These are phyloP conservation scores for Onthophagus sagittarius DNA, from an alignment of 2,888 invertebrate genomes.

Conservation along the genomic window DNA sequence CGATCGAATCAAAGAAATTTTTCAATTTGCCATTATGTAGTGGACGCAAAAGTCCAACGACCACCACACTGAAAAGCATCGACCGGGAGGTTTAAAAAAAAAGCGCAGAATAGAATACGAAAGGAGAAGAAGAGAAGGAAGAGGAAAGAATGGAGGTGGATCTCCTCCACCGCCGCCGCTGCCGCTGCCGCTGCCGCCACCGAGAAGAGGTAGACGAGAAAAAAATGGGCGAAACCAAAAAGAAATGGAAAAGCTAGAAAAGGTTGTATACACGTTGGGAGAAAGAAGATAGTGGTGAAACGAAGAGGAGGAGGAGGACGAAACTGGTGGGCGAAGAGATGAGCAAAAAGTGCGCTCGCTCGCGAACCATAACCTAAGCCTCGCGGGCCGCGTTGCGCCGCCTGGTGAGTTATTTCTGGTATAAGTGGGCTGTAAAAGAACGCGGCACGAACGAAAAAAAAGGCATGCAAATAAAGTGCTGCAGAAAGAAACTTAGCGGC, in stretches of 20 bases:
- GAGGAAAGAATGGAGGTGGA: background rate
- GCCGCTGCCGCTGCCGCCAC: too few relatives aligned
- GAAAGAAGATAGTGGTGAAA: slow-evolving; percentile 1
- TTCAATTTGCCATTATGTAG: too few relatives aligned
- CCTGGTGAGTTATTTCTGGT: slow-evolving; percentile 48
- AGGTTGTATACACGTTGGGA: background rate
- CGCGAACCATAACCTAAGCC: slow-evolving; percentile 47
- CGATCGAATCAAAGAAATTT: too few relatives aligned
- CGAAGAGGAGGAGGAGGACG: background rate
- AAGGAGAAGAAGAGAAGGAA: background rate
- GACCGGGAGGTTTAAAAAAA: background rate
- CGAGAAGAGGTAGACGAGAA: background rate
- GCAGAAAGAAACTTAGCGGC: slow-evolving; percentile 46
- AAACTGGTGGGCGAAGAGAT: slow-evolving; percentile 8
- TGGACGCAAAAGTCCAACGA: background rate
- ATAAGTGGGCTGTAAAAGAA: slow-evolving; percentile 50
- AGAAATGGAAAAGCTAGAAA: background rate
- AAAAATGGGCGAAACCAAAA: background rate
- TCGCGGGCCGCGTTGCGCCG: slow-evolving; percentile 1
- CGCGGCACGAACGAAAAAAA: slow-evolving; percentile 47
- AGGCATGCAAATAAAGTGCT: slow-evolving; percentile 52
- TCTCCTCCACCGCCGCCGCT: background rate
- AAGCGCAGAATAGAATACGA: background rate
- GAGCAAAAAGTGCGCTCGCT: slow-evolving; percentile 17
- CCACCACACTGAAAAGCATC: background rate